Base-by-base conservation (phyloP, 2,888 invertebrate species). In the Apodemia duryi region DNA sequence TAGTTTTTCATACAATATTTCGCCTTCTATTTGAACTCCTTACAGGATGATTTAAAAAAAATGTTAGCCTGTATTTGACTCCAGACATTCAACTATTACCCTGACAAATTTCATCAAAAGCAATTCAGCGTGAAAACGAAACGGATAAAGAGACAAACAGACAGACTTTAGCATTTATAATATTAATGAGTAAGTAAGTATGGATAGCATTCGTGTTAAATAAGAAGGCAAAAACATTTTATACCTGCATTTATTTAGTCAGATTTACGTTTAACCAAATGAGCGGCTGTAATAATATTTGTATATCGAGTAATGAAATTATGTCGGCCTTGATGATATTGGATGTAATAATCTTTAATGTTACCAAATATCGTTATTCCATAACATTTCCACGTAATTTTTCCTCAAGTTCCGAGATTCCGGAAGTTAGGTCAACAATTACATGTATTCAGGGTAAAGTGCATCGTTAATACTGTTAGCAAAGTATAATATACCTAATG, bases 371-470 rank as follows among this genome's bases (percentile, higher is more conserved):
- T 73, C 73, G 71, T 72, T 72, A 74, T 68, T 64, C 72, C 73
- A 70, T 73, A 73, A 71, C 71, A 76, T 80, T 80, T 83, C 80
- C 81, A 77, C 76, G 75, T 83, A 81, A 81, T 85, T 82, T 81
- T 72, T 71, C 74, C 71, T 70, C 73, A 78, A 80, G 77, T 77
- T 74, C 72, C 75, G 63, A 67, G 72, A 66, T 71, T 72, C 66
- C 66, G 66, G 65, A 72, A 74, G 71, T 69, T 68, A 75, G 79
- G 75, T 77, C 73, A 74, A 73, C 77, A 79, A 82, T 79, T 75
- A 76, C 74, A 78, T 85, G 82, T 82, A 75, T 80, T 78, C 77
- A 81, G 80, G 80, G 80, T 77, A 72, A 81, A 83, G 71, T 77
- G 75, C 75, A 76, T 81, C 9, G 68, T 68, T 69, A 72, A 74